phyloP scores from a whole-genome alignment of 1,140 invertebrate species.

The Belonocnema kinseyi region DNA sequence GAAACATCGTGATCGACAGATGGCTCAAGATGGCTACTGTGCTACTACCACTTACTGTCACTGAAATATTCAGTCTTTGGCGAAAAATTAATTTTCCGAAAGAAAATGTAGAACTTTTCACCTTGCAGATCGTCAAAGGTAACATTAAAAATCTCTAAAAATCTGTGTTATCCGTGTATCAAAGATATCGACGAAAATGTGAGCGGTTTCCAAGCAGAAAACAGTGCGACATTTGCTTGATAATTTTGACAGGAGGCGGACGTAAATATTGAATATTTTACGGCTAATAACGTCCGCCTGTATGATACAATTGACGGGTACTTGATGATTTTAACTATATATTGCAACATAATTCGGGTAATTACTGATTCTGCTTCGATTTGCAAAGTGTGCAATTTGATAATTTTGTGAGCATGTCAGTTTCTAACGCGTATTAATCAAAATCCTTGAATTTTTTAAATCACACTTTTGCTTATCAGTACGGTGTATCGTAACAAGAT shows the following conservation, averaged over 20 bases:
- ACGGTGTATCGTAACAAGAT: no score
- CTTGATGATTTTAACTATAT: conserved; percentile 48
- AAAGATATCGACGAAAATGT: conserved; percentile 29
- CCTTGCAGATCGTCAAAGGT: conserved; percentile 55
- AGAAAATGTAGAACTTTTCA: conserved; percentile 63
- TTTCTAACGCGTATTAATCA: conserved; percentile 40
- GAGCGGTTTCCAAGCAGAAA: conserved; percentile 47
- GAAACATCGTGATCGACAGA: no score
- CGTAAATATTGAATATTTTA: conserved; percentile 61
- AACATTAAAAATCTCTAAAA: conserved; percentile 43
- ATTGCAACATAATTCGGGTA: conserved; percentile 21
- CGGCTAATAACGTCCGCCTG: conserved; percentile 29
- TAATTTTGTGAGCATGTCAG: conserved; percentile 45
- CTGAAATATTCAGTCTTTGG: conserved; percentile 62
- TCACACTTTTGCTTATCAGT: no score
- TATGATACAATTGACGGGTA: conserved; percentile 48
- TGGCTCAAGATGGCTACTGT: conserved; percentile 31
- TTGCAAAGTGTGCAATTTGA: conserved; percentile 41
- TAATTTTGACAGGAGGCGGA: conserved; percentile 63
- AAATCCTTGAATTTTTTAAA: no score
- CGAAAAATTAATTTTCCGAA: conserved; percentile 49
- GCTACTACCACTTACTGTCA: conserved; percentile 64
- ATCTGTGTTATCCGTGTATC: neutral
- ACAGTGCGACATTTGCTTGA: conserved; percentile 50
- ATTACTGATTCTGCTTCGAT: conserved; percentile 10